Base-by-base conservation (phyloP, 2,113 vertebrate genomes). In the Odontesthes bonariensis region DNA sequence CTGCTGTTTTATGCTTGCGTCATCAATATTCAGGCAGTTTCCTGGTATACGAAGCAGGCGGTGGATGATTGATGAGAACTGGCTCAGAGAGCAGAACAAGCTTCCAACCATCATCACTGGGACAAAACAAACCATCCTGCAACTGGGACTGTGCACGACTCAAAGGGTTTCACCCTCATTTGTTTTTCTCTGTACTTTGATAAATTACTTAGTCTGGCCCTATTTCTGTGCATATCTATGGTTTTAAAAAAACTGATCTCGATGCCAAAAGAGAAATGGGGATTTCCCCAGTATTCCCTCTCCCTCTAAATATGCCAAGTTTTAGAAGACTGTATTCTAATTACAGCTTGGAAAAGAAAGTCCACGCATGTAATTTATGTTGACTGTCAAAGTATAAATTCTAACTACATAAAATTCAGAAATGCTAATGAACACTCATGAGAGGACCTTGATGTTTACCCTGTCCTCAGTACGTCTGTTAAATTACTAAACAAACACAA, bases 21-120 rank as follows among this genome's bases (percentile, higher is more conserved):
- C 86, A 85, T 89, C 82, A 87, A 89, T 90, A 88, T 77, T 79
- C 73, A 44, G 79, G 59, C 75, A 80, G 58, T 66, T 87, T 83
- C 54, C 76, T 68, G 69, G 61, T 71, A 71, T 60, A 66, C 31
- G 71, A 73, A 65, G 79, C 79, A 22, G 53, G 72, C 35, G 40
- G 71, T 12, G 38, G 79, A 80, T 83, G 89, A 91, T 81, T 81
- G 86, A 91, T 90, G 88, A 84, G 46, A 35, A 22, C 58, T 42
- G 72, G 71, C 52, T 56, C 32, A 63, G 65, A 60, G 85, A 84
- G 79, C 52, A 33, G 74, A 84, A 54, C 6, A 59, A 77, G 86
- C 62, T 51, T 68, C 76, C 71, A 78, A 82, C 69, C 55, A 23
- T 75, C 75, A 57, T 63, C 81, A 74, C 7, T 44, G 69, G 81